Evolutionary conservation across 2,797 vertebrate species (phyloP).

Genomic region (Lutjanus campechanus): DNA sequence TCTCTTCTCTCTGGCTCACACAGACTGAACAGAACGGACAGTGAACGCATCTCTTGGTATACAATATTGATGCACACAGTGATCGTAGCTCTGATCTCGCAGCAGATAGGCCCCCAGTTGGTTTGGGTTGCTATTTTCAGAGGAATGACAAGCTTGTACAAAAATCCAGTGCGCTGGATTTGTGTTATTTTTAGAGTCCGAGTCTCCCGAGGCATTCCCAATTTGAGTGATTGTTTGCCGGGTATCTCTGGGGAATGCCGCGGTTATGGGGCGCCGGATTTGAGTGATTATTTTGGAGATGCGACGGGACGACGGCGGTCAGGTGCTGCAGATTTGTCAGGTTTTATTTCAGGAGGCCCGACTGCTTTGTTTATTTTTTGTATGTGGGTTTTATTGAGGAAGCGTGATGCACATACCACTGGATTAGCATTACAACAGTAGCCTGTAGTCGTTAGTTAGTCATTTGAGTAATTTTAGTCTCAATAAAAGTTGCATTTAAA

Average conservation of each 20-base stretch:
- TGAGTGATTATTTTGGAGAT: slow-evolving; percentile 39
- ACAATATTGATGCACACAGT: neutral
- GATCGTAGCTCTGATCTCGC: slow-evolving; percentile 9
- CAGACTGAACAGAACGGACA: too few species aligned
- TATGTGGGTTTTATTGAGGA: slow-evolving; percentile 17
- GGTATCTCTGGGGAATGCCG: slow-evolving; percentile 47
- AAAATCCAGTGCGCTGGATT: slow-evolving; percentile 28
- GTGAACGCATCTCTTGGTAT: neutral
- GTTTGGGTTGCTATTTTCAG: slow-evolving; percentile 42
- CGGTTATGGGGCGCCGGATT: slow-evolving; percentile 19
- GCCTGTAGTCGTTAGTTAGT: slow-evolving; percentile 6
- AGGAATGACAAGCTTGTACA: slow-evolving; percentile 25
- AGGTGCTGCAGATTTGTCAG: slow-evolving; percentile 45
- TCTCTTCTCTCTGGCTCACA: neutral
- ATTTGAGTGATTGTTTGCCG: slow-evolving; percentile 37
- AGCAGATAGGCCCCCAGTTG: neutral
- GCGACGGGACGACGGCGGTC: slow-evolving; percentile 16
- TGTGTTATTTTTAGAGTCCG: slow-evolving; percentile 53
- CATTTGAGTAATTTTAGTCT: slow-evolving; percentile 3
- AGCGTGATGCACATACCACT: slow-evolving; percentile 3
- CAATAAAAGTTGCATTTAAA: slow-evolving; percentile 28
- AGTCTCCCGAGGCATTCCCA: slow-evolving; percentile 34
- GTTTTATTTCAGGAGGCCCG: slow-evolving; percentile 32
- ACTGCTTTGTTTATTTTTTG: slow-evolving; percentile 46
- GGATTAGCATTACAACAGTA: slow-evolving; percentile 27